These are phyloP conservation scores for Eurytemora carolleeae DNA, from an alignment of 1,140 invertebrate genomes.

Conservation along the genomic window DNA sequence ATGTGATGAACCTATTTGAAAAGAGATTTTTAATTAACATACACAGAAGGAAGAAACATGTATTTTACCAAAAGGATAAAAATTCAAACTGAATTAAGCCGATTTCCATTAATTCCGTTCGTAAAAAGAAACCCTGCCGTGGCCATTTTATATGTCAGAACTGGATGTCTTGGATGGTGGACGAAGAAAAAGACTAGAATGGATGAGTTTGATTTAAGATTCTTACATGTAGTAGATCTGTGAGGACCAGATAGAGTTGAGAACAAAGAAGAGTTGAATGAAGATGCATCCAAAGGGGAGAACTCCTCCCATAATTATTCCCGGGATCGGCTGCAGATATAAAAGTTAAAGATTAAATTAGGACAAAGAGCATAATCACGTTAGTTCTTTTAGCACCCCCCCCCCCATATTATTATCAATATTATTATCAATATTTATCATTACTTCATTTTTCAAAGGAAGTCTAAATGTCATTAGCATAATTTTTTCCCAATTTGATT, in stretches of 20 bases:
- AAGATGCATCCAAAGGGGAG: conserved; percentile 98
- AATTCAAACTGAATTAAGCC: no score
- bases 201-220: no score
- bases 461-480: no score
- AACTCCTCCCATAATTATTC: conserved; percentile 91
- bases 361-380: no score
- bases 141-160: not conserved
- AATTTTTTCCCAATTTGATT: no score
- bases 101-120: not conserved
- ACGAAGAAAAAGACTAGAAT: not conserved
- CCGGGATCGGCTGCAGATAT: conserved; percentile 25
- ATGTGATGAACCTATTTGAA: no score
- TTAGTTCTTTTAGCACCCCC: not conserved
- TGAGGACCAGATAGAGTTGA: conserved; percentile 77
- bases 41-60: no score
- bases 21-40: no score
- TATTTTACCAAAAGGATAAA: no score
- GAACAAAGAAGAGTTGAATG: conserved; percentile 95
- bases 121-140: not conserved
- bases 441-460: no score
- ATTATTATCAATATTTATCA: no score
- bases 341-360: not conserved
- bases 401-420: conserved; percentile 19
- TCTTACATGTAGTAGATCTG: conserved; percentile 23
- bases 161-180: not conserved